Conservation (phyloP, 2,113 vertebrate species). For the Ascaphus truei region DNA sequence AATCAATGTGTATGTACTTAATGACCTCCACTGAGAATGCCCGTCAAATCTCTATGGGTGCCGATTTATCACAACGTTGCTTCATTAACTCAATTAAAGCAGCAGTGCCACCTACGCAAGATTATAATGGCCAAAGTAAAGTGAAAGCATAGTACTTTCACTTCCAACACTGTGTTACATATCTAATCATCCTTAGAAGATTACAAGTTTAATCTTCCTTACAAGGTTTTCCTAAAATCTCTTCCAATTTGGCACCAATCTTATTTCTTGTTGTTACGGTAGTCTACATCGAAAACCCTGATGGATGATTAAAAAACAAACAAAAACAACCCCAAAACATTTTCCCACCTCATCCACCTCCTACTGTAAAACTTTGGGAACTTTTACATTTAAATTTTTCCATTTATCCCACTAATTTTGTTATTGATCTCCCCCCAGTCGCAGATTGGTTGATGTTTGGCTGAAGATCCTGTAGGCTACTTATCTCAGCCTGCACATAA, state of each 20-base stretch:
- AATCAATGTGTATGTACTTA: conserved; percentile 9
- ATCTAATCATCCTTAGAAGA: conserved; percentile 33
- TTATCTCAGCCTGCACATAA: no score
- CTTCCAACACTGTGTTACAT: conserved; percentile 20
- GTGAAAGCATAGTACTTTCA: conserved; percentile 8
- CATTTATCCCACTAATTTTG: no score
- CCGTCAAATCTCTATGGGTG: not conserved
- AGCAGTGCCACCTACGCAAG: not conserved
- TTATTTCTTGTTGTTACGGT: conserved; percentile 9
- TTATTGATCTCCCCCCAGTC: no score
- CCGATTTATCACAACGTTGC: conserved; percentile 20
- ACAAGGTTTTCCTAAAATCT: conserved; percentile 26
- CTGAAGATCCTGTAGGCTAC: conserved; percentile 6
- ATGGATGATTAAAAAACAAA: no score
- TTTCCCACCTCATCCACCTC: no score
- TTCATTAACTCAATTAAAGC: conserved; percentile 23
- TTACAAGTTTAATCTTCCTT: conserved; percentile 28
- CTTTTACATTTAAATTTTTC: no score
- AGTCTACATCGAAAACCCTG: not conserved
- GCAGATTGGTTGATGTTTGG: not conserved
- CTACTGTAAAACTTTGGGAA: no score
- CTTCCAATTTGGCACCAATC: not conserved
- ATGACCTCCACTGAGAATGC: conserved; percentile 1
- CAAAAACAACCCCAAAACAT: no score
- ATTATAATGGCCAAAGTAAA: conserved; percentile 14